Evolutionary conservation across 2,797 vertebrate genomes (phyloP).

Genomic region (Danio kyathit): DNA sequence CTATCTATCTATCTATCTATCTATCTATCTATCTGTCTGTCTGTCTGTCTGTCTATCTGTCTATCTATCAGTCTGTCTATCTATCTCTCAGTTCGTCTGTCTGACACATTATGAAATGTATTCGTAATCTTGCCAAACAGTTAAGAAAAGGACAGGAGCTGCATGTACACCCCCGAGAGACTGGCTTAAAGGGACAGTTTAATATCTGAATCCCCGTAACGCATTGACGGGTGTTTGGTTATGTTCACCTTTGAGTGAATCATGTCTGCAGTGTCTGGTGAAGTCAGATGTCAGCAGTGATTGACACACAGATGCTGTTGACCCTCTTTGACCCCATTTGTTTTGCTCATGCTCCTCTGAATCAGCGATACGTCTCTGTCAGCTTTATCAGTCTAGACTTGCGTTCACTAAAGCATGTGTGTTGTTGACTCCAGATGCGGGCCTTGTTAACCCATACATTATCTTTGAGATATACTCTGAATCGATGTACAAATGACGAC

Average conservation of each 20-base stretch:
- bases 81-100: no score
- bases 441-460: slow-evolving; percentile 49
- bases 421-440: slow-evolving; percentile 30
- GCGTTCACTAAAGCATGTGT: slow-evolving; percentile 35
- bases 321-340: slow-evolving; percentile 71
- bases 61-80: no score
- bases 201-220: not conserved
- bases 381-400: slow-evolving; percentile 64
- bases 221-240: not conserved
- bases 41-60: no score
- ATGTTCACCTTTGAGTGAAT: not conserved
- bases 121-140: no score
- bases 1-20: no score
- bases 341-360: slow-evolving; percentile 63
- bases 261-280: slow-evolving; percentile 1
- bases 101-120: no score
- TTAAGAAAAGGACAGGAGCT: no score
- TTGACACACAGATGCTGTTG: slow-evolving; percentile 69
- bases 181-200: not conserved
- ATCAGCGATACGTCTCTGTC: slow-evolving; percentile 62
- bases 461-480: slow-evolving; percentile 64
- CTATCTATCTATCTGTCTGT: no score
- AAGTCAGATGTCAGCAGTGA: slow-evolving; percentile 48
- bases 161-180: no score
- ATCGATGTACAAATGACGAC: slow-evolving; percentile 65